Evolutionary conservation across 2,113 vertebrate species (phyloP).

Genomic region (Eclectus roratus): DNA sequence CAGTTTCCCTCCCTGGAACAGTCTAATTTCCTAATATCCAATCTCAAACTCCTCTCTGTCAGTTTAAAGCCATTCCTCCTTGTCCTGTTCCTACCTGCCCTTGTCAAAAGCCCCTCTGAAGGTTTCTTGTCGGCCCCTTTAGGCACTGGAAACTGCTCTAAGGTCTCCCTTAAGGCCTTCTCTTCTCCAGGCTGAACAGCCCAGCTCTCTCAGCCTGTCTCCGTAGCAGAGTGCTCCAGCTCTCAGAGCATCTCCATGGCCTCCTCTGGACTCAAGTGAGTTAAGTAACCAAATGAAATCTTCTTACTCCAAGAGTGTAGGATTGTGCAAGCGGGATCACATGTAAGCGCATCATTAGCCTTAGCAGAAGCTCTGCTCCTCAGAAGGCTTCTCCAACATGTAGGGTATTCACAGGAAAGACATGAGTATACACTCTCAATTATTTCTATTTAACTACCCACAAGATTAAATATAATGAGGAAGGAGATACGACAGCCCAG

Average conservation of each 20-base stretch:
- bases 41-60: not conserved
- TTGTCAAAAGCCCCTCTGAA: not conserved
- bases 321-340: rapidly evolving
- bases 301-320: no score
- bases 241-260: not conserved
- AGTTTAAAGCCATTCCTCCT: not conserved
- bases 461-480: not conserved
- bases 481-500: not conserved
- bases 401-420: not conserved
- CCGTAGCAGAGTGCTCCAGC: not conserved
- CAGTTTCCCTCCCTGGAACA: not conserved
- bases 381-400: not conserved
- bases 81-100: not conserved
- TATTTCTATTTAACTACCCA: not conserved
- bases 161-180: not conserved
- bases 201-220: not conserved
- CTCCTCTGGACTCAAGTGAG: not conserved
- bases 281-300: not conserved
- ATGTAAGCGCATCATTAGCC: not conserved
- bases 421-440: not conserved
- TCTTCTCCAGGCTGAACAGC: not conserved
- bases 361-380: not conserved
- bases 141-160: not conserved
- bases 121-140: not conserved
- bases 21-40: not conserved